Evolutionary conservation across 2,888 invertebrate species (phyloP).

Genomic region (Empis livida): DNA sequence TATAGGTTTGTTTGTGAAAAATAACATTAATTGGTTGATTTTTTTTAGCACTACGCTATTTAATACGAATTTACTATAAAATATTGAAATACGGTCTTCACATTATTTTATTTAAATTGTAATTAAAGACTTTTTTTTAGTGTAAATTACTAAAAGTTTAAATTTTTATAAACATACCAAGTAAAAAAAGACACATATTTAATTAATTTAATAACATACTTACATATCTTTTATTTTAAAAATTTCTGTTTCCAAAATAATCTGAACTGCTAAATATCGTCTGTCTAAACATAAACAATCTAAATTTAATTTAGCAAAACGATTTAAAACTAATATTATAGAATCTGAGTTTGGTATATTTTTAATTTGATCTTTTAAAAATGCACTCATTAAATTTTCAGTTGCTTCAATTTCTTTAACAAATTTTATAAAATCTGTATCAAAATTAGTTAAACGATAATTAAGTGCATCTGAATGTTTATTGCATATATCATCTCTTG

Average conservation of each 20-base stretch:
- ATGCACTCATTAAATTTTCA: slow-evolving; percentile 58
- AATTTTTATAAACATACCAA: no score
- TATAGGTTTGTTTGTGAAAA: no score
- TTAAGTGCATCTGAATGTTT: slow-evolving; percentile 70
- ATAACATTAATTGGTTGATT: no score
- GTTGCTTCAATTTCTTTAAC: slow-evolving; percentile 53
- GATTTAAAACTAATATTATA: slow-evolving; percentile 37
- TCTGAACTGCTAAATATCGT: slow-evolving; percentile 57
- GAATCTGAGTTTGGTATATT: slow-evolving; percentile 39
- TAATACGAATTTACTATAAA: no score
- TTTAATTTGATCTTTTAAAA: slow-evolving; percentile 44
- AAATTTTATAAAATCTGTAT: slow-evolving; percentile 62
- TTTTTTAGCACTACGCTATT: no score
- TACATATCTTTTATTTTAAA: slow-evolving; percentile 54
- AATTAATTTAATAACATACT: slow-evolving; percentile 7
- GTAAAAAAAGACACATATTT: background rate
- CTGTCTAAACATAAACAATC: slow-evolving; percentile 60
- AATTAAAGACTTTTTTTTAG: no score
- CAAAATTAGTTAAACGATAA: slow-evolving; percentile 61
- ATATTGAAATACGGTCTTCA: no score
- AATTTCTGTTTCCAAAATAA: slow-evolving; percentile 54
- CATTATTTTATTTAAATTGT: no score
- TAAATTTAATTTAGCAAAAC: slow-evolving; percentile 62
- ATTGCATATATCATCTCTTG: slow-evolving; percentile 51
- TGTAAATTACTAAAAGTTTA: no score